These are phyloP conservation scores for Prionailurus bengalensis DNA, from an alignment of 2,113 vertebrate species.

Conservation along the genomic window DNA sequence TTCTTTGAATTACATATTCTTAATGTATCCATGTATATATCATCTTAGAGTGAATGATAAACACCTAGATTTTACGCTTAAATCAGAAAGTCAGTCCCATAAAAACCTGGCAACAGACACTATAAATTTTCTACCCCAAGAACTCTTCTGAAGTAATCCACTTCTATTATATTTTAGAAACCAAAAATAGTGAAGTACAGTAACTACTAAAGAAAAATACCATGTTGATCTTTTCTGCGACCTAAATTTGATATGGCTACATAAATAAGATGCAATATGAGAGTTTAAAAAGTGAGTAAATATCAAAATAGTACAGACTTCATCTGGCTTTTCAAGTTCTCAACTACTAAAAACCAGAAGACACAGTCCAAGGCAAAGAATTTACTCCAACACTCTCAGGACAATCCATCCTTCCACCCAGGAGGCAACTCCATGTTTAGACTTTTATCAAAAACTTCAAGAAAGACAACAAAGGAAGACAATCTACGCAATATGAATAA, in stretches of 20 bases:
- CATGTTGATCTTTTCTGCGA: not conserved
- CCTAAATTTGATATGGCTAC: not conserved
- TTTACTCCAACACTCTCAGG: not conserved
- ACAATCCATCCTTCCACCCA: not conserved
- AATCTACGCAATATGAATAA: not conserved
- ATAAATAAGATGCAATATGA: not conserved
- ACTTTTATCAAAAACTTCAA: slow-evolving; percentile 29
- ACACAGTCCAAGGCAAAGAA: not conserved
- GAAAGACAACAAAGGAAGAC: not conserved
- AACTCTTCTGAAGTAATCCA: not conserved
- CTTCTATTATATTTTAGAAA: slow-evolving; percentile 32
- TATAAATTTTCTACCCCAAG: not conserved
- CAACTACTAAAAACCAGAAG: slow-evolving; percentile 31
- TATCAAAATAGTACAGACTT: not conserved
- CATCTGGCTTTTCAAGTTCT: slow-evolving; percentile 2
- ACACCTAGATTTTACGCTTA: slow-evolving; percentile 38
- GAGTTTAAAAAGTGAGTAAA: not conserved
- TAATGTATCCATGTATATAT: not conserved
- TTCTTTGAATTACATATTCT: slow-evolving; percentile 44
- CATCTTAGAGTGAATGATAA: not conserved
- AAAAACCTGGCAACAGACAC: slow-evolving; percentile 20
- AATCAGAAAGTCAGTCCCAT: not conserved
- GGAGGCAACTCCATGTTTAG: not conserved
- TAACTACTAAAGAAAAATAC: slow-evolving; percentile 11
- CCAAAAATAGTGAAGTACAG: not conserved